Evolutionary conservation across 2,888 invertebrate genomes (phyloP), one percentile per base, ranked within the genome.

Genomic region (Volucella bombylans): DNA sequence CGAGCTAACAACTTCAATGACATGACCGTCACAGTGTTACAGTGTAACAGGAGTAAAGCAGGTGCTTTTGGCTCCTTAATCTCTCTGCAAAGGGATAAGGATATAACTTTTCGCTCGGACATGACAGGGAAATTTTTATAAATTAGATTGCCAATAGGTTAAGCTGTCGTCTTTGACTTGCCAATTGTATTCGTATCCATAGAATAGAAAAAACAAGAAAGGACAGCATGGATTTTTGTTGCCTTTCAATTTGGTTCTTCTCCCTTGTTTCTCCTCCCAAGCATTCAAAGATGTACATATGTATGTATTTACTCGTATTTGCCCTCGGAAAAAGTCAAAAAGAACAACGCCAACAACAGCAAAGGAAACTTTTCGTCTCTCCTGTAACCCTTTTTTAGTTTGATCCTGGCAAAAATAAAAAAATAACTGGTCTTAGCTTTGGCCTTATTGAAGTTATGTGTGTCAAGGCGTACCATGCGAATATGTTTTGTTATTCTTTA

Each of bases 91-190:
- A 78, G 49, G 74, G 79, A 83, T 83, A 79, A 79, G 71, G 65
- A 71, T 71, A 74, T 43, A 71, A 76, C 67, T 79, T 71, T 31
- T 79, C 47, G 41, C 73, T 69, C 54, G 61, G 74, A 59, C 79
- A 71, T 65, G 73, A 57, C 68, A 64, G 41, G 62, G 14, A 69
- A 54, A 49, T 77, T 77, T 78, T 55, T 79, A 80, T 65, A 80
- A 76, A 83, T 83, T 76, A 79, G 80, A 83, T 80, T 83, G 74
- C 61, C 82, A 73, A 83, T 79, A 73, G 78, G 71, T 80, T 80
- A 71, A 80, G 79, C 79, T 83, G 74, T 79, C 74, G 73, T 74
- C 79, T 79, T 79, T 79, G 79, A 69, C 73, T 82, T 69, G 55
- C 68, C 73, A 69, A 67, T 47, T 31, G 31, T 31, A 31, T 31